These are phyloP conservation scores for Poliocrania exsul DNA, from an alignment of 2,797 vertebrate species.

Conservation along the genomic window DNA sequence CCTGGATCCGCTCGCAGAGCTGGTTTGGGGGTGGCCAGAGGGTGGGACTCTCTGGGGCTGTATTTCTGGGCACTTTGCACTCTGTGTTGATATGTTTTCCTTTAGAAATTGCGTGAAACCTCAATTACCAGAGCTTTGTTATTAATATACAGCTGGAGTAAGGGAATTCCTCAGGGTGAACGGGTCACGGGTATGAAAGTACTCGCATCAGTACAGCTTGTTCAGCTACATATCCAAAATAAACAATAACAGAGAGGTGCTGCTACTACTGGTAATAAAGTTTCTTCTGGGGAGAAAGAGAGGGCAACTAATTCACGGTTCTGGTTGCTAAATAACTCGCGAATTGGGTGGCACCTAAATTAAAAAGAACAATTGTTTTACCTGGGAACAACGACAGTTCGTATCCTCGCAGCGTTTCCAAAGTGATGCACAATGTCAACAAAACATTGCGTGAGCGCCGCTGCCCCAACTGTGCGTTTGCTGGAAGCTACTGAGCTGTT, in stretches of 20 bases:
- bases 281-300: not conserved
- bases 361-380: not conserved
- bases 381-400: not conserved
- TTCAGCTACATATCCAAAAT: not conserved
- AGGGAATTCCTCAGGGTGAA: slow-evolving; percentile 8
- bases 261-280: not conserved
- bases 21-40: rapidly evolving
- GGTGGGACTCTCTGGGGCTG: not conserved
- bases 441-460: not conserved
- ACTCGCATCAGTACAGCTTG: not conserved
- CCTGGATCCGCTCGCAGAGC: not conserved
- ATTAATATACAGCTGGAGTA: not conserved
- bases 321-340: not conserved
- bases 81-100: not conserved
- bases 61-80: not conserved
- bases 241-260: not conserved
- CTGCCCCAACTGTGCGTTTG: not conserved
- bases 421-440: not conserved
- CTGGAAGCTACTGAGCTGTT: not conserved
- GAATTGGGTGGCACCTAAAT: not conserved
- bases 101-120: not conserved
- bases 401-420: not conserved
- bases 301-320: not conserved
- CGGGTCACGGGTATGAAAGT: not conserved
- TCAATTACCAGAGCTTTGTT: not conserved